phyloP scores from a whole-genome alignment of 1,140 invertebrate species.

The Drosophila bifasciata region DNA sequence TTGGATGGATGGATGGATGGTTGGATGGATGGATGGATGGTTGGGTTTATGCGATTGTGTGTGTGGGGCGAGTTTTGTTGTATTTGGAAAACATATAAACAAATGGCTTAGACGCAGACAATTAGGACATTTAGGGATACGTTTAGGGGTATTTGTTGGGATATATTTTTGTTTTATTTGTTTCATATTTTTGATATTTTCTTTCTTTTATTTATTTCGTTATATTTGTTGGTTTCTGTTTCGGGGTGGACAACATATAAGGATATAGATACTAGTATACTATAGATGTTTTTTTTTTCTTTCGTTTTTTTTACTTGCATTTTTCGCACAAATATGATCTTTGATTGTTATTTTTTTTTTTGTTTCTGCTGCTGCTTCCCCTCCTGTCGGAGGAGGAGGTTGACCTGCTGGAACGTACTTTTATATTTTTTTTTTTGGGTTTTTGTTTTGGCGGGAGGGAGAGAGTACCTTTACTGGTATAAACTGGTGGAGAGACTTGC shows the following conservation, averaged over 20 bases:
- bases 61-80: constrained; percentile 60
- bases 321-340: constrained; percentile 41
- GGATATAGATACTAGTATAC: too few relatives aligned
- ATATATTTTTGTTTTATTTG: constrained; percentile 29
- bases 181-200: too few relatives aligned
- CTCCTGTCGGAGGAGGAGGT: constrained; percentile 11
- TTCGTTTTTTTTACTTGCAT: constrained; percentile 59
- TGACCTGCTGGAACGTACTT: constrained; percentile 17
- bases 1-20: constrained; percentile 52
- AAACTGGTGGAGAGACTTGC: constrained; percentile 35
- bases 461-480: constrained; percentile 28
- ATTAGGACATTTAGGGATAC: constrained; percentile 84
- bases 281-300: constrained; percentile 64
- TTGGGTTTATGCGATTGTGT: constrained; percentile 43
- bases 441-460: constrained; percentile 13
- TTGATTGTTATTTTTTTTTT: constrained; percentile 47
- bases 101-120: constrained; percentile 86
- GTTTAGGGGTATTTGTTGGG: constrained; percentile 62
- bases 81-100: constrained; percentile 84
- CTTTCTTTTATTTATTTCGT: constrained; percentile 17
- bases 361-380: constrained; percentile 34
- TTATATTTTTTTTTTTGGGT: constrained; percentile 27
- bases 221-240: constrained; percentile 43
- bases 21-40: constrained; percentile 39
- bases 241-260: constrained; percentile 71